A percentile compares a stretch with the other conserved stretches of the same genome.
Evolutionary conservation across 2,888 invertebrate species (phyloP).

Genomic region (Tromatobia lineatoria): DNA sequence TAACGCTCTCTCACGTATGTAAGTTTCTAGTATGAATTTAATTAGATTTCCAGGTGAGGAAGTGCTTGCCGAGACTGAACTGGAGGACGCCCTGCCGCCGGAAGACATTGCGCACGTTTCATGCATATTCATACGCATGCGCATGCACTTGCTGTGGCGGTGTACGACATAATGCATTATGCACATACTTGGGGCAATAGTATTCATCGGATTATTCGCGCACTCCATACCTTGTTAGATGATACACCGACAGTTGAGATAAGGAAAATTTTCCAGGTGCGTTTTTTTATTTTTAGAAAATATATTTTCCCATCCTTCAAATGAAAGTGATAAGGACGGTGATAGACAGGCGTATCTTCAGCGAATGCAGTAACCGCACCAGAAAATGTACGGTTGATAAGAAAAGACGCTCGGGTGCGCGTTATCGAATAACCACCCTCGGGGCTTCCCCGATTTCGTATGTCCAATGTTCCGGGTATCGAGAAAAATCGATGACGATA

Average conservation of each 20-base stretch:
- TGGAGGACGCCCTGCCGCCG: background rate
- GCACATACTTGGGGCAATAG: slow-evolving; percentile 4
- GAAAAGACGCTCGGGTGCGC: slow-evolving; percentile 31
- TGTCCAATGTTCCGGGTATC: slow-evolving; percentile 3
- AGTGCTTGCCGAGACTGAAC: background rate
- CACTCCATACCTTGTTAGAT: background rate
- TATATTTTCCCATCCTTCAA: background rate
- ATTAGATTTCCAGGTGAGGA: slow-evolving; percentile 47
- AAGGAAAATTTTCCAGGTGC: background rate
- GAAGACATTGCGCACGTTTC: slow-evolving; percentile 11
- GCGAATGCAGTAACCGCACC: slow-evolving; percentile 21
- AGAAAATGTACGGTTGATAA: slow-evolving; percentile 43
- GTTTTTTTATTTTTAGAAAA: background rate
- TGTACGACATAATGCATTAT: slow-evolving; percentile 12
- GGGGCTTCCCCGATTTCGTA: slow-evolving; percentile 19
- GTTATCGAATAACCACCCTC: slow-evolving; percentile 27
- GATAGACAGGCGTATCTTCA: background rate
- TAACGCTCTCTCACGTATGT: slow-evolving; percentile 36
- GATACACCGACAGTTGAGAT: background rate
- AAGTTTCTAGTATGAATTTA: slow-evolving; percentile 39
- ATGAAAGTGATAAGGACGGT: background rate
- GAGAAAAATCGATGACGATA: slow-evolving; percentile 43
- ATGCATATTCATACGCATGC: slow-evolving; percentile 38
- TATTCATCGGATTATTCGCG: slow-evolving; percentile 28
- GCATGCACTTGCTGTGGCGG: background rate